A percentile compares a stretch with the other conserved stretches of the same genome.
These are phyloP conservation scores for Hydrocynus forskahlii DNA, from an alignment of 2,797 vertebrate genomes.

Conservation along the genomic window DNA sequence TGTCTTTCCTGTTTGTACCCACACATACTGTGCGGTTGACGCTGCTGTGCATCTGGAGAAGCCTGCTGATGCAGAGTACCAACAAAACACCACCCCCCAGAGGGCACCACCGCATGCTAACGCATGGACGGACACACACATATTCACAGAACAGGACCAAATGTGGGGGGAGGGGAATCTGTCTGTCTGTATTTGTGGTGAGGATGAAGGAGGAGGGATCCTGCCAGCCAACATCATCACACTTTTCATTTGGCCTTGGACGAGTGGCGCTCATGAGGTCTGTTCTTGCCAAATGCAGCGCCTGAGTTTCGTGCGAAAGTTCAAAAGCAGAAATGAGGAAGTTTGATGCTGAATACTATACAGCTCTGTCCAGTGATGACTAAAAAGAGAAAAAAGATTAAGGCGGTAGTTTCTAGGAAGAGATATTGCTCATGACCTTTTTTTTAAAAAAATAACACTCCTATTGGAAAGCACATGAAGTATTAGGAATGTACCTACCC, in stretches of 20 bases:
- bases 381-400: slow-evolving; percentile 37
- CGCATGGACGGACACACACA: slow-evolving; percentile 37
- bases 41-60: slow-evolving; percentile 28
- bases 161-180: slow-evolving; percentile 11
- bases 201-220: no score
- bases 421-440: no score
- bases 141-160: slow-evolving; percentile 4
- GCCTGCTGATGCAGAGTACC: slow-evolving; percentile 38
- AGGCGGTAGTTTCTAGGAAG: background rate
- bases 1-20: slow-evolving; percentile 56
- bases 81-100: slow-evolving; percentile 41
- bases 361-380: slow-evolving; percentile 18
- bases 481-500: background rate
- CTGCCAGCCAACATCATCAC: background rate
- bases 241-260: background rate
- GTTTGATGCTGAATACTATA: background rate
- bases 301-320: slow-evolving; percentile 12
- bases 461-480: background rate
- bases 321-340: slow-evolving; percentile 30
- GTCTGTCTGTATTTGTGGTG: background rate
- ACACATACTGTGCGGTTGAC: slow-evolving; percentile 9
- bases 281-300: background rate
- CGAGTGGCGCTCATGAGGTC: background rate
- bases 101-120: slow-evolving; percentile 37
- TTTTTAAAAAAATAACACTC: slow-evolving; percentile 9